Evolutionary conservation across 2,113 vertebrate species (phyloP).

Genomic region (Alligator sinensis): DNA sequence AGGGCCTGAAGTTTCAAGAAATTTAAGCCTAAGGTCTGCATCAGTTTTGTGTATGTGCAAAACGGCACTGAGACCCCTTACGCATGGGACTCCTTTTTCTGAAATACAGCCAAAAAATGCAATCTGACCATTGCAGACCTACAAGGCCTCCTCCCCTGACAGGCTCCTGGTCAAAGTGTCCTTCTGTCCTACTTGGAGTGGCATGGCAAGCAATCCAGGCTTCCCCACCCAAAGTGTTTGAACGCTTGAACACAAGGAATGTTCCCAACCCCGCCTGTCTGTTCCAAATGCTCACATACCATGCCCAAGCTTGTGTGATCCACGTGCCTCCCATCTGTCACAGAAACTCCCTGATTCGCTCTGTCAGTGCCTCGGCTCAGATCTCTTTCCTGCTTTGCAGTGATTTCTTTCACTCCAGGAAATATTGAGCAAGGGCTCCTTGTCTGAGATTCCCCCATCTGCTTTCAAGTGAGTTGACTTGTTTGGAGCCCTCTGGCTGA

Average conservation of each 20-base stretch:
- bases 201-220: not conserved
- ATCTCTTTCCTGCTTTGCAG: not conserved
- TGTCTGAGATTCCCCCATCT: not conserved
- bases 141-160: not conserved
- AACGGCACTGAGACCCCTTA: constrained; percentile 7
- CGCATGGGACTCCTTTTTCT: not conserved
- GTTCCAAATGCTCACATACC: rapidly evolving
- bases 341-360: not conserved
- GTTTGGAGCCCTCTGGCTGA: constrained; percentile 19
- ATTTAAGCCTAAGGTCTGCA: not conserved
- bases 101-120: not conserved
- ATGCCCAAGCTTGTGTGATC: not conserved
- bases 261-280: not conserved
- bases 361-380: not conserved
- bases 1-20: not conserved
- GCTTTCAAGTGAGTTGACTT: not conserved
- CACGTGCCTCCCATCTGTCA: not conserved
- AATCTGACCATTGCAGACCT: not conserved
- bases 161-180: not conserved
- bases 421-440: not conserved
- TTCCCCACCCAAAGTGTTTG: not conserved
- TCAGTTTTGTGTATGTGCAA: not conserved
- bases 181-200: not conserved
- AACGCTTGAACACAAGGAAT: rapidly evolving
- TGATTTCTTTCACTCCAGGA: not conserved